Percentiles rank a stretch among this genome's conserved stretches.
phyloP scores from a whole-genome alignment of 2,888 invertebrate genomes.

The Rhagium mordax region DNA sequence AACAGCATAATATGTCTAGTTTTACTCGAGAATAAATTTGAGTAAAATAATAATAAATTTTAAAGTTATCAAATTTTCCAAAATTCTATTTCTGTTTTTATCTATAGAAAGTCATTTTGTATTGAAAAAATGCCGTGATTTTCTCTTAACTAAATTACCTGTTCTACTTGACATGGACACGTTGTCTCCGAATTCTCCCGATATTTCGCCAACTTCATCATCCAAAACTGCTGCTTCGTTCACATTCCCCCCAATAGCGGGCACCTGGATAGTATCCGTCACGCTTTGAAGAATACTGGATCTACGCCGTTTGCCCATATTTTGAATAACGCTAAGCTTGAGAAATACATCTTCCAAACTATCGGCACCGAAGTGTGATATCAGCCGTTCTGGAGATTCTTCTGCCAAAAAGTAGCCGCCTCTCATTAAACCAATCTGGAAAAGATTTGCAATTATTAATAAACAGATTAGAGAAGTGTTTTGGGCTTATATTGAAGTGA shows the following conservation, averaged over 20 bases:
- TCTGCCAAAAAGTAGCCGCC: constrained; percentile 90
- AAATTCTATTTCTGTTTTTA: too few species aligned
- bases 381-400: constrained; percentile 82
- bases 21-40: too few species aligned
- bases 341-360: constrained; percentile 87
- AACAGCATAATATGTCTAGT: too few species aligned
- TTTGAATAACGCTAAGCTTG: constrained; percentile 85
- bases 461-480: not conserved
- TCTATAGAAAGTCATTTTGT: too few species aligned
- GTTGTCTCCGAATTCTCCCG: constrained; percentile 91
- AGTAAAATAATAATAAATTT: too few species aligned
- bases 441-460: constrained; percentile 29
- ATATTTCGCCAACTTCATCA: constrained; percentile 83
- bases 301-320: constrained; percentile 84
- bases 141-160: constrained; percentile 58
- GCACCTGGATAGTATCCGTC: constrained; percentile 78
- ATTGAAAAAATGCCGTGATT: too few species aligned
- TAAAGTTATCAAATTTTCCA: too few species aligned
- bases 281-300: constrained; percentile 87
- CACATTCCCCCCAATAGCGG: constrained; percentile 74
- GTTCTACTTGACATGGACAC: constrained; percentile 84
- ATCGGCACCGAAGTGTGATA: constrained; percentile 80
- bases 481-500: too few species aligned
- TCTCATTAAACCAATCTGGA: constrained; percentile 87
- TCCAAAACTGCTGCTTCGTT: constrained; percentile 74